Evolutionary conservation across 2,888 invertebrate genomes (phyloP).

Genomic region (Ophion ventricosus): DNA sequence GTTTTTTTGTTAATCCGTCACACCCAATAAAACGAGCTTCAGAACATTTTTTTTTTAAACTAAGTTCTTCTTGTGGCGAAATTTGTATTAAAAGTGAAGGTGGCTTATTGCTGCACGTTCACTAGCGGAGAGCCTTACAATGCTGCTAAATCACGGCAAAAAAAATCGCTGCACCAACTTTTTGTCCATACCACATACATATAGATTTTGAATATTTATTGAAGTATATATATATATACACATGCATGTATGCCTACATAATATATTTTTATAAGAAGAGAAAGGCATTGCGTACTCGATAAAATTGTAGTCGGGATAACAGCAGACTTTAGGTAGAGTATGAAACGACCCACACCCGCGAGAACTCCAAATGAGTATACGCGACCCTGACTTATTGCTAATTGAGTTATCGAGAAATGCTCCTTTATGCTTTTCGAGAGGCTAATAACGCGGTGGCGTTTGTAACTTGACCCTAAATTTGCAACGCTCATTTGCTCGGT

Average conservation of each 20-base stretch:
- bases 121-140: too few relatives aligned
- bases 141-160: too few relatives aligned
- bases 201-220: too few relatives aligned
- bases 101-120: too few relatives aligned
- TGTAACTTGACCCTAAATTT: conserved; percentile 62
- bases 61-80: too few relatives aligned
- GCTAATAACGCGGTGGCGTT: conserved; percentile 52
- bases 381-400: conserved; percentile 61
- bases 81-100: too few relatives aligned
- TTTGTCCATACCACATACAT: too few relatives aligned
- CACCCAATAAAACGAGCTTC: too few relatives aligned
- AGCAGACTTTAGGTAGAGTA: not conserved
- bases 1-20: too few relatives aligned
- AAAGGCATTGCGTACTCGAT: not conserved
- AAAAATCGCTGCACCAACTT: too few relatives aligned
- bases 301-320: not conserved
- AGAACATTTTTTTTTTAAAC: too few relatives aligned
- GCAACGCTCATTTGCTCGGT: conserved; percentile 61
- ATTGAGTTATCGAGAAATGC: conserved; percentile 66
- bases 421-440: conserved; percentile 51
- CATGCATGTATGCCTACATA: not conserved
- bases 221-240: too few relatives aligned
- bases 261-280: not conserved
- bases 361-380: not conserved
- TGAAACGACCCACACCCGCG: conserved; percentile 2